These are phyloP conservation scores for Halocynthia aurantium DNA, from an alignment of 23 tunicate genomes.

Conservation along the genomic window DNA sequence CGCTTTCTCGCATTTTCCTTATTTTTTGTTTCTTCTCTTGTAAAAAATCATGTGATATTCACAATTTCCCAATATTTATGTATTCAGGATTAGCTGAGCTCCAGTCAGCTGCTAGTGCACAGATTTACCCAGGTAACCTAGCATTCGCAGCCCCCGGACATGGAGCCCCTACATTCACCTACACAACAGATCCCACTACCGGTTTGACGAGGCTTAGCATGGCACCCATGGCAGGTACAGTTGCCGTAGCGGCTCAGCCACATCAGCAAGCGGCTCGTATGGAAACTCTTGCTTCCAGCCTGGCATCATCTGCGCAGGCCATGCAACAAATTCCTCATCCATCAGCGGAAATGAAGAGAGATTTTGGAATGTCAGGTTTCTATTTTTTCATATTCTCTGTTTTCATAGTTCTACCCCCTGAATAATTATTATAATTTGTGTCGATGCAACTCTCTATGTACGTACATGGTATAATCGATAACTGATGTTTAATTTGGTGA, in stretches of 20 bases:
- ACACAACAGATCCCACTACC: slow-evolving; percentile 3
- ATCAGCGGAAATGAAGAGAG: slow-evolving; percentile 18
- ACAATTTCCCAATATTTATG: too few species aligned
- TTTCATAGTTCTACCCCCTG: not conserved
- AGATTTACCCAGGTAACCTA: too few species aligned
- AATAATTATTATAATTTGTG: not conserved
- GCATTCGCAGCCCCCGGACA: too few species aligned
- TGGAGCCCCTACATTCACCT: slow-evolving; percentile 9
- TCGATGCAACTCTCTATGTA: not conserved
- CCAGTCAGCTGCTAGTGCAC: too few species aligned
- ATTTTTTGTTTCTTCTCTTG: too few species aligned
- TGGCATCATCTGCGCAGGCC: not conserved
- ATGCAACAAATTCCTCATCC: slow-evolving; percentile 11
- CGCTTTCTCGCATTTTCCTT: too few species aligned
- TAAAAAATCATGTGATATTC: too few species aligned
- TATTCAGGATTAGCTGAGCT: too few species aligned
- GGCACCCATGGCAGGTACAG: slow-evolving; percentile 16
- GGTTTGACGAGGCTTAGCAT: slow-evolving; percentile 6
- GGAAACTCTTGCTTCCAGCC: not conserved
- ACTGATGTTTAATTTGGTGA: not conserved
- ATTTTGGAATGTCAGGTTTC: slow-evolving; percentile 6
- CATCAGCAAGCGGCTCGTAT: slow-evolving; percentile 18
- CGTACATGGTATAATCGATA: not conserved
- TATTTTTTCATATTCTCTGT: not conserved
- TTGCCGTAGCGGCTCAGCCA: slow-evolving; percentile 6